A percentile compares a stretch with the other conserved stretches of the same genome.
These are phyloP conservation scores for Solenopsis invicta DNA, from an alignment of 1,140 invertebrate species.

Conservation along the genomic window DNA sequence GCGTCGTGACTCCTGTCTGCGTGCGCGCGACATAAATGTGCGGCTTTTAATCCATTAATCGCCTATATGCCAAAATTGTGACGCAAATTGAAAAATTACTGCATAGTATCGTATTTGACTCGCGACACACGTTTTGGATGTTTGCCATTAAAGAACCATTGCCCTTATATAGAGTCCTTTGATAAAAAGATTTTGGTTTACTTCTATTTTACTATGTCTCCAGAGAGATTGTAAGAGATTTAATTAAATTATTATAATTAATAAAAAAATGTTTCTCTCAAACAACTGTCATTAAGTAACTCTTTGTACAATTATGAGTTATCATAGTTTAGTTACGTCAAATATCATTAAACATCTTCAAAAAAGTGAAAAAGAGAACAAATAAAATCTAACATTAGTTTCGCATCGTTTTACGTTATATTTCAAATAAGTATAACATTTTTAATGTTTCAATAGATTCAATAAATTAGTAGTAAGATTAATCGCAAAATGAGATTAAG, in stretches of 20 bases:
- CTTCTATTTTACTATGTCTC: neutral
- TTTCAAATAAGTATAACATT: conserved; percentile 17
- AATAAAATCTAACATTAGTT: neutral
- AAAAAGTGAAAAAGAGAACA: neutral
- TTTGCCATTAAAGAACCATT: neutral
- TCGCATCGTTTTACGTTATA: neutral
- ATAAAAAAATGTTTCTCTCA: neutral
- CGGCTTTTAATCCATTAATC: conserved; percentile 25
- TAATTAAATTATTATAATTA: neutral
- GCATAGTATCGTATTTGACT: neutral
- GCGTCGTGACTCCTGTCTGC: neutral
- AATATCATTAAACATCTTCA: neutral
- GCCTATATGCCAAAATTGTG: neutral
- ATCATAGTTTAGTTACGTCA: neutral
- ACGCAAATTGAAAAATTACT: conserved; percentile 25
- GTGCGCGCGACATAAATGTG: conserved; percentile 12
- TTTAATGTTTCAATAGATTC: neutral
- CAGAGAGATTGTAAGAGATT: neutral
- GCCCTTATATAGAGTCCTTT: neutral
- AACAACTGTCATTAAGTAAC: neutral
- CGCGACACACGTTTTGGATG: neutral
- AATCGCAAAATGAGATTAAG: neutral
- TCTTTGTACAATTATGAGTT: neutral
- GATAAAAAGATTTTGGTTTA: neutral
- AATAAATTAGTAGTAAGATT: conserved; percentile 2